Conservation (phyloP, 2,113 vertebrate genomes). For the Nibea albiflora region DNA sequence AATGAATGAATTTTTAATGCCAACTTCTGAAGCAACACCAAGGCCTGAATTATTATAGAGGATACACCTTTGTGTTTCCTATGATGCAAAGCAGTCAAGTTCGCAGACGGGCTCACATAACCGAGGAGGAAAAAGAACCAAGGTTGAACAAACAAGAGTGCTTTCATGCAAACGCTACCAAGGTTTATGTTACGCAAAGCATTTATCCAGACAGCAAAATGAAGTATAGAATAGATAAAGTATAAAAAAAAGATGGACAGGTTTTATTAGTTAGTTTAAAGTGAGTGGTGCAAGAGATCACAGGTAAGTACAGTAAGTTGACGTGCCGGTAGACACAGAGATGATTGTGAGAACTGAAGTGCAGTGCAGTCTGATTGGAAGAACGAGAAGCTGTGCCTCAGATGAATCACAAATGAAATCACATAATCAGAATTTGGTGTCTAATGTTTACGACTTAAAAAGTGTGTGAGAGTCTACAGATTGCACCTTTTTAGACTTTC, state of each 20-base stretch:
- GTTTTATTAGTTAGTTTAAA: neutral
- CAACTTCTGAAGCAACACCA: neutral
- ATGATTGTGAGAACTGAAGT: neutral
- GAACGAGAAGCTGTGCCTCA: neutral
- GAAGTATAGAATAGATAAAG: neutral
- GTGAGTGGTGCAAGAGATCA: constrained; percentile 10
- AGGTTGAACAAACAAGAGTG: neutral
- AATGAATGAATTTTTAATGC: neutral
- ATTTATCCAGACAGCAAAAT: constrained; percentile 3
- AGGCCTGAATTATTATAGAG: neutral
- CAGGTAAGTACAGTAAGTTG: constrained; percentile 24
- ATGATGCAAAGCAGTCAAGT: neutral
- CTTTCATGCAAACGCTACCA: neutral
- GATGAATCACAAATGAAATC: neutral
- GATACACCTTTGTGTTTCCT: neutral
- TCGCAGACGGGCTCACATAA: neutral
- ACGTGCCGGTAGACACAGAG: neutral
- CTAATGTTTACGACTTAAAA: neutral
- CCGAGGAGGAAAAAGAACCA: neutral
- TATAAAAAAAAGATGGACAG: constrained; percentile 7
- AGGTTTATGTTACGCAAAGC: neutral
- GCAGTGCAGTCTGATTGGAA: constrained; percentile 14
- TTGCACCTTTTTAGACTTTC: neutral
- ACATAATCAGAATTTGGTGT: neutral
- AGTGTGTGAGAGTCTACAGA: neutral